These are phyloP conservation scores for Procavia capensis DNA, from an alignment of 2,113 vertebrate species.

Conservation along the genomic window DNA sequence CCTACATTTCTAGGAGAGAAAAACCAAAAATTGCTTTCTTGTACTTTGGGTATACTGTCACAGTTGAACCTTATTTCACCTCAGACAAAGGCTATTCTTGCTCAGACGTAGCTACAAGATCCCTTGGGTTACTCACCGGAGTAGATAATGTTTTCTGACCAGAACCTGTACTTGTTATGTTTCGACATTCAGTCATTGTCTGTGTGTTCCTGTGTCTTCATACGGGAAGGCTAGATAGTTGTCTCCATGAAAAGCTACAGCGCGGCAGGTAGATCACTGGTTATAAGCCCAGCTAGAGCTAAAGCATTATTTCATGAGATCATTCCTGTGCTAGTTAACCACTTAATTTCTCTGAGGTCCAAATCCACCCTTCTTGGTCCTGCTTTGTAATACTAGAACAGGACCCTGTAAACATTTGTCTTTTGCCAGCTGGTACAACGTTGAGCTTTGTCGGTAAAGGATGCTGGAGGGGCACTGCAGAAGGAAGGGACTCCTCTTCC, in stretches of 20 bases:
- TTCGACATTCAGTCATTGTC: not conserved
- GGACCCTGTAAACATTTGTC: not conserved
- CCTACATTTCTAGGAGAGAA: not conserved
- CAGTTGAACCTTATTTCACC: not conserved
- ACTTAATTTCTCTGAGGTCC: not conserved
- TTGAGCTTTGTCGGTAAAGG: not conserved
- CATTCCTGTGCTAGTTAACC: not conserved
- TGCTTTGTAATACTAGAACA: not conserved
- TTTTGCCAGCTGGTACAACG: not conserved
- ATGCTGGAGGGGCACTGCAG: not conserved
- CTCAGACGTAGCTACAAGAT: not conserved
- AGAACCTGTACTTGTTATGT: not conserved
- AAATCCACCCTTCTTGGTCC: not conserved
- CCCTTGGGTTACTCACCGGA: not conserved
- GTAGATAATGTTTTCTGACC: conserved; percentile 20
- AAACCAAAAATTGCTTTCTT: not conserved
- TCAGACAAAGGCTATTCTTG: not conserved
- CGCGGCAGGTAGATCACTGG: not conserved
- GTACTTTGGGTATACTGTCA: not conserved
- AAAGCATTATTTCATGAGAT: not conserved
- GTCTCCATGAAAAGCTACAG: not conserved
- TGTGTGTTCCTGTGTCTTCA: not conserved
- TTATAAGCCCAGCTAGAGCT: not conserved
- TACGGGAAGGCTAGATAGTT: not conserved
- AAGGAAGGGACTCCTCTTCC: not conserved